Evolutionary conservation across 64 coral and sea anemone species (phyloP).

Genomic region (Acropora tenuis): DNA sequence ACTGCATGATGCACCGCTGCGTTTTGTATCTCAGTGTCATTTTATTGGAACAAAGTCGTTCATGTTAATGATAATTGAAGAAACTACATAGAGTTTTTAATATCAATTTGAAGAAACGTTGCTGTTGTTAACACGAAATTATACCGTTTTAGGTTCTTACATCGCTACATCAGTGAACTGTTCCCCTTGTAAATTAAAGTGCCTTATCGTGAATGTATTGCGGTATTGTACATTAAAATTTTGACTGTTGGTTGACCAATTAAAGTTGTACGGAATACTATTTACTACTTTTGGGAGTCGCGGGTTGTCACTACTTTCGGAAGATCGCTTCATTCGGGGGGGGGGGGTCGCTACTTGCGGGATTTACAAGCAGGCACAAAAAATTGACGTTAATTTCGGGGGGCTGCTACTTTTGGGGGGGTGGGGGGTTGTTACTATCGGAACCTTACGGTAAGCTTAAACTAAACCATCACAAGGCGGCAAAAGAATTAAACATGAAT

Average conservation of each 20-base stretch:
- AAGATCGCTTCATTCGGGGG: not conserved
- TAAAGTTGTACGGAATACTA: constrained; percentile 26
- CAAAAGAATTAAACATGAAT: no score
- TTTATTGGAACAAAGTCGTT: constrained; percentile 9
- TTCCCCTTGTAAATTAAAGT: constrained; percentile 39
- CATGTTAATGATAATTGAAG: constrained; percentile 6
- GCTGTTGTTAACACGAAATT: constrained; percentile 53
- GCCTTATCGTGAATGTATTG: constrained; percentile 25
- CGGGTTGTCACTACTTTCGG: not conserved
- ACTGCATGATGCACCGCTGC: constrained; percentile 56
- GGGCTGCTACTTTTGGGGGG: not conserved
- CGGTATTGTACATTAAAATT: no score
- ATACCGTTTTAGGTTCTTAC: constrained; percentile 39
- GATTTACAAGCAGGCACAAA: no score
- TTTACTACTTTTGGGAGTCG: not conserved
- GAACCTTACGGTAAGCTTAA: not conserved
- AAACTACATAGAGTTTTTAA: constrained; percentile 16
- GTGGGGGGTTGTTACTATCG: not conserved
- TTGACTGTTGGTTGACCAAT: constrained; percentile 22
- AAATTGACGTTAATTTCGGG: not conserved
- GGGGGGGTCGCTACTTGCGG: no score
- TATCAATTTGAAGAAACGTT: constrained; percentile 50
- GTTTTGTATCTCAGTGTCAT: constrained; percentile 39
- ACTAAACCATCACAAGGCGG: no score
- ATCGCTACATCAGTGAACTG: constrained; percentile 47